phyloP scores from a whole-genome alignment of 2,113 vertebrate genomes.

The Syngnathus scovelli region DNA sequence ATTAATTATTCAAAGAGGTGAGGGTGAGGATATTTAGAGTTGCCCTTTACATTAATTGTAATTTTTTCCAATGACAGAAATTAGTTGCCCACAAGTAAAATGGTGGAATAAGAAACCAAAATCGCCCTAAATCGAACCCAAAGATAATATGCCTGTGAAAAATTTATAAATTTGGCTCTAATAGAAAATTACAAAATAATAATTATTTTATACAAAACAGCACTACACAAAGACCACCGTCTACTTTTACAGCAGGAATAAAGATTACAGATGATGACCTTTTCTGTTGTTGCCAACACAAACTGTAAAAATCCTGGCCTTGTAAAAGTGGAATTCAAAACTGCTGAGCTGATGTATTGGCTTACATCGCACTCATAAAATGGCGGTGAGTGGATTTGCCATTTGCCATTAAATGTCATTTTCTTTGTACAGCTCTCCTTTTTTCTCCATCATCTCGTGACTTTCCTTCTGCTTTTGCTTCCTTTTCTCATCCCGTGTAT shows the following conservation, averaged over 20 bases:
- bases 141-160: not conserved
- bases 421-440: not conserved
- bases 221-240: not conserved
- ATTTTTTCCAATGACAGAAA: no score
- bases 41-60: constrained; percentile 17
- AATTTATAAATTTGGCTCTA: no score
- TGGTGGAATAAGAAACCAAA: no score
- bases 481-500: not conserved
- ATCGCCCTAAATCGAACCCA: no score
- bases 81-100: no score
- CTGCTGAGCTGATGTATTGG: constrained; percentile 8
- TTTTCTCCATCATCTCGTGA: not conserved
- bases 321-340: constrained; percentile 7
- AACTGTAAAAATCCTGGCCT: constrained; percentile 4
- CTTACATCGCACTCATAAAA: constrained; percentile 6
- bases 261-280: constrained; percentile 4
- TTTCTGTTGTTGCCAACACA: constrained; percentile 4
- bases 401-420: constrained; percentile 5
- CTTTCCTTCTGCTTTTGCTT: constrained; percentile 8
- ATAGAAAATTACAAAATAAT: not conserved
- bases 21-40: constrained; percentile 42
- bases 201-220: not conserved
- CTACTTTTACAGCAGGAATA: constrained; percentile 4
- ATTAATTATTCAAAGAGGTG: not conserved
- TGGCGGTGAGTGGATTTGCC: not conserved